Evolutionary conservation across 2,888 invertebrate species (phyloP), one percentile per base, ranked within the genome.

Genomic region (Cerceris rybyensis): DNA sequence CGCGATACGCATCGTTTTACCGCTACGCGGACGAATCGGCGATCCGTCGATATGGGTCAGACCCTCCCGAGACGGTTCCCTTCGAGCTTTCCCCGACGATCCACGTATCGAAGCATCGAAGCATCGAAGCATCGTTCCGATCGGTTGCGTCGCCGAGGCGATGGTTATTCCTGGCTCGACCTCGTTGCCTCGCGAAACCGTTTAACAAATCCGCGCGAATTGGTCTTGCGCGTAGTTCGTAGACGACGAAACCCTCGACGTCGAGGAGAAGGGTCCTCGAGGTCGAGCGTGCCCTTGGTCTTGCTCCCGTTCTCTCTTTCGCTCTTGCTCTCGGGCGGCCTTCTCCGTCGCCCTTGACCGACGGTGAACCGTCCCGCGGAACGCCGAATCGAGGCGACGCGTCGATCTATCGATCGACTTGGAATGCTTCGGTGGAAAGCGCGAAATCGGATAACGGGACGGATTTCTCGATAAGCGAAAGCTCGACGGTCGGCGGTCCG

Each of bases 381-480:
- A 46, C 46, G 11, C 46, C 46, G 46, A 46, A 46, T 11, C 46
- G 46, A 46, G 46, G 46, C 6, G 46, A 46, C 8, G 11, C 11
- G 11, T 46, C 46, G 46, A 46, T 5, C 2, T 0, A 9, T 16
- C 42, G 28, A 50, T 59, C 14, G n/a, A 14, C 0, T 13, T 55
- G 63, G 39, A 28, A 41, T 41, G 28, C 68, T 28, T 50, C 14
- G 64, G 6, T 11, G 14, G 1, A 16, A 46, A 70, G 16, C 41
- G 42, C 57, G 42, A 14, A 2, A 0, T 52, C 60, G 43, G 74
- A 74, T 76, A 77, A 61, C 65, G 8, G n/a, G 54, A 74, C 46
- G 77, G 61, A 70, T 72, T 28, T 41, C 55, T 42, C 65, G 83
- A 83, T 83, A 80, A 80, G 77, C n/a, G 41, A n/a, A 52, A 59